Base-by-base conservation (phyloP, 2,113 vertebrate genomes). In the Microtus oregoni region DNA sequence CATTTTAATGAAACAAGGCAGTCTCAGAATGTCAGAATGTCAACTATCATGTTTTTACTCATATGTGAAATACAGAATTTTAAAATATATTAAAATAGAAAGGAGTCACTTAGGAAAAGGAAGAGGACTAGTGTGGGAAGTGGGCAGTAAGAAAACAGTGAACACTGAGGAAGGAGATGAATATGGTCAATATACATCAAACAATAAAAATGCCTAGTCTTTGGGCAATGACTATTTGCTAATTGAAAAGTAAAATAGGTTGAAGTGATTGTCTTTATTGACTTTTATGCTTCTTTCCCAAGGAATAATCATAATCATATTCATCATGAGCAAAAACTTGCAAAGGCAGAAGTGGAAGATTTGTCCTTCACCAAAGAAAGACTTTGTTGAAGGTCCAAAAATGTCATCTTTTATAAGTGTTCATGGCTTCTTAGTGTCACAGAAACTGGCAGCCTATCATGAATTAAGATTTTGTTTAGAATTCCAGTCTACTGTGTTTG, bases 401-500 rank as follows among this genome's bases (percentile, higher is more conserved):
- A 98, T 98, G 98, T 98, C 97, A 97, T 97, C 98, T 98, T 98
- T n/a, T 98, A 99, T 99, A 99, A 99, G 28, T 10, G 3, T 61
- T 82, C 98, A 97, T 98, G 98, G 98, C 98, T 98, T 98, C 98
- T 98, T 97, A 98, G 97, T 98, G 97, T 98, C 98, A 98, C 98
- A 98, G 98, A 98, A 98, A 98, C 98, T 97, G 97, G 98, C 98
- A 98, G 98, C 97, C 55, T 98, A 98, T 98, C 98, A 97, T 98
- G 98, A 98, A 98, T 98, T 97, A 98, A 98, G 98, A 97, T 97
- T 98, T 96, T 93, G 81, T 98, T 98, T 95, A 97, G 97, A 98
- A 98, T 98, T 97, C 98, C 97, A 96, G 98, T 98, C 99, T 99
- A 99, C 99, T 99, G 99, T 1, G 99, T 99, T 98, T 99, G 99